phyloP scores from a whole-genome alignment of 92 coral and sea anemone genomes.

The Porites rus region DNA sequence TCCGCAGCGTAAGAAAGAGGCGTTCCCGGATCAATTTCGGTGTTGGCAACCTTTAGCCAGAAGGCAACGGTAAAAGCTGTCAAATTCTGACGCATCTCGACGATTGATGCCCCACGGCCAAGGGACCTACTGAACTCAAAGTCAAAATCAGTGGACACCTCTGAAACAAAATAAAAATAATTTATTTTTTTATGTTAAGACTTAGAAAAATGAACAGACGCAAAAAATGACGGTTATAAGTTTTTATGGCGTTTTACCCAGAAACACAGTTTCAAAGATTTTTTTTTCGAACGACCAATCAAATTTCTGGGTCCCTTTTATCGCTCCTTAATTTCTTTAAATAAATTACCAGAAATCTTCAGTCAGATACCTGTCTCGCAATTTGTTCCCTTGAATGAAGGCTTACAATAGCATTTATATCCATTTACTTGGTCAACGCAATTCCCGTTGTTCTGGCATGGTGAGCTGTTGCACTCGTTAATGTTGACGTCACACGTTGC shows the following conservation, averaged over 20 bases:
- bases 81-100: constrained; percentile 83
- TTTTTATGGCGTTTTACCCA: too few species aligned
- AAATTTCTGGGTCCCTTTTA: too few species aligned
- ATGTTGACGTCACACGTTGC: constrained; percentile 76
- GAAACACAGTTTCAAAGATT: too few species aligned
- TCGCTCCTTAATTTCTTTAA: too few species aligned
- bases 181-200: not conserved
- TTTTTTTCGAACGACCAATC: not conserved
- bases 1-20: constrained; percentile 92
- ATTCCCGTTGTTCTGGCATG: constrained; percentile 87
- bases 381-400: constrained; percentile 81
- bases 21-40: constrained; percentile 85
- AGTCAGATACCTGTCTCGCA: constrained; percentile 81
- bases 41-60: constrained; percentile 87
- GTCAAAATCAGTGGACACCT: constrained; percentile 79
- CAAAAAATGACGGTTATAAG: too few species aligned
- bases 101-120: constrained; percentile 79
- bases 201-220: too few species aligned
- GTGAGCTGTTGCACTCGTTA: constrained; percentile 86
- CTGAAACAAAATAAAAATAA: not conserved
- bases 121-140: constrained; percentile 71
- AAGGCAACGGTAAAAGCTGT: constrained; percentile 89
- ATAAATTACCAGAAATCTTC: too few species aligned
- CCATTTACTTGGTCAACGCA: constrained; percentile 85
- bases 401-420: constrained; percentile 84